These are phyloP conservation scores for Oryzias celebensis DNA, from an alignment of 2,113 vertebrate species.

Conservation along the genomic window DNA sequence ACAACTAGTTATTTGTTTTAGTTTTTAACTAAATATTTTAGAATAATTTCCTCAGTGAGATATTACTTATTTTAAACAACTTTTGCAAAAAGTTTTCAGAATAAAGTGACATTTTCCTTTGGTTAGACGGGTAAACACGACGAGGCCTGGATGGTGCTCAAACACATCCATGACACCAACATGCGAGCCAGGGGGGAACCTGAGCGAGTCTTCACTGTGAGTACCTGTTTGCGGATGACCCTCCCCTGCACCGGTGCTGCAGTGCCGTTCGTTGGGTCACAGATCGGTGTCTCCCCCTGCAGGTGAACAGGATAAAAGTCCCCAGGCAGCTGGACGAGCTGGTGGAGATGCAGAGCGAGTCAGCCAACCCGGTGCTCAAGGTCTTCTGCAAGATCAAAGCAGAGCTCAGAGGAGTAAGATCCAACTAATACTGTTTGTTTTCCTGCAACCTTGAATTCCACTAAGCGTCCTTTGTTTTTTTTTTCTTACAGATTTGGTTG, in stretches of 20 bases:
- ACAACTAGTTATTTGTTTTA: too few species aligned
- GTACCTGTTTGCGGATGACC: slow-evolving; percentile 39
- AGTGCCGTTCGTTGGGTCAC: slow-evolving; percentile 20
- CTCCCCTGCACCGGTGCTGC: slow-evolving; percentile 2
- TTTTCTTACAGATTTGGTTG: slow-evolving; percentile 84
- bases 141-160: slow-evolving; percentile 99
- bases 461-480: neutral
- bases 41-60: too few species aligned
- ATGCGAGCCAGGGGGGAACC: slow-evolving; percentile 96
- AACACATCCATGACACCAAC: slow-evolving; percentile 98
- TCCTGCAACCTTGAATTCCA: neutral
- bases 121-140: slow-evolving; percentile 92
- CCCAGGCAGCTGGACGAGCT: slow-evolving; percentile 94
- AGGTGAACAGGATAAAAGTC: slow-evolving; percentile 96
- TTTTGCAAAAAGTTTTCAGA: too few species aligned
- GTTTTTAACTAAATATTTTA: too few species aligned
- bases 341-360: slow-evolving; percentile 92
- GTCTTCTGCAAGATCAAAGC: slow-evolving; percentile 86
- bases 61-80: too few species aligned
- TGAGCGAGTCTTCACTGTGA: slow-evolving; percentile 98
- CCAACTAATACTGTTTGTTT: neutral
- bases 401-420: slow-evolving; percentile 85
- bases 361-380: slow-evolving; percentile 84
- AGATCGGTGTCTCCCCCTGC: slow-evolving; percentile 62
- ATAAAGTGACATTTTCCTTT: too few species aligned